A percentile compares a stretch with the other conserved stretches of the same genome.
phyloP scores from a whole-genome alignment of 2,888 invertebrate species.

The Drosophila glabriapex region DNA sequence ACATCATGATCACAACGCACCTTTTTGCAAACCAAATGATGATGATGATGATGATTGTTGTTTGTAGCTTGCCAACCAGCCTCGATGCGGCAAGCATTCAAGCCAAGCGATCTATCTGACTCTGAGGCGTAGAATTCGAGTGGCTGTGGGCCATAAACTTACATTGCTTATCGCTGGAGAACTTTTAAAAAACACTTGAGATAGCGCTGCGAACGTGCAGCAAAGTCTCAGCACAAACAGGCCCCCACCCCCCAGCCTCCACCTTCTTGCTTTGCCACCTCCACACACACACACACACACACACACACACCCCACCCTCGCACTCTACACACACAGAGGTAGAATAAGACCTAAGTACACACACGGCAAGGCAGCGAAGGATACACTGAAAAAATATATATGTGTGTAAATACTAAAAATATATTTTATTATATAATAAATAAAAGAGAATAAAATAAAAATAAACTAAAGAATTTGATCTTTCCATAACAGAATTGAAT shows the following conservation, averaged over 20 bases:
- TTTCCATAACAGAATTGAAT: background rate
- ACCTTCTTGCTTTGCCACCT: background rate
- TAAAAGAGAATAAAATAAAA: background rate
- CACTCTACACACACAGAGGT: conserved; percentile 30
- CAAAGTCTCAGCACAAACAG: conserved; percentile 31
- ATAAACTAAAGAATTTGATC: background rate
- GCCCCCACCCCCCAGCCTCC: background rate
- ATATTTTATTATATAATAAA: background rate
- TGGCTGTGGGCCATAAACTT: conserved; percentile 73
- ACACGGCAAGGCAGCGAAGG: conserved; percentile 31
- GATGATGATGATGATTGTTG: conserved; percentile 29
- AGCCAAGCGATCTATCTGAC: conserved; percentile 22
- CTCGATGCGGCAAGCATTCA: conserved; percentile 10
- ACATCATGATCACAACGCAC: conserved; percentile 69
- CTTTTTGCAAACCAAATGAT: conserved; percentile 59
- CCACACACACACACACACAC: background rate
- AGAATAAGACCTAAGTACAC: conserved; percentile 45
- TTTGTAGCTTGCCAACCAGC: conserved; percentile 32
- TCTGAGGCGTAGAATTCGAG: conserved; percentile 56
- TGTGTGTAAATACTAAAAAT: background rate
- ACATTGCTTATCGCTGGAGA: conserved; percentile 79
- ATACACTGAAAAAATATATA: background rate
- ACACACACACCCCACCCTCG: conserved; percentile 5
- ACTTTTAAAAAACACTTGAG: conserved; percentile 80
- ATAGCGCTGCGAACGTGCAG: conserved; percentile 68